These are phyloP conservation scores for Trematocara nigrifrons DNA, from an alignment of 2,113 vertebrate genomes.

Conservation along the genomic window DNA sequence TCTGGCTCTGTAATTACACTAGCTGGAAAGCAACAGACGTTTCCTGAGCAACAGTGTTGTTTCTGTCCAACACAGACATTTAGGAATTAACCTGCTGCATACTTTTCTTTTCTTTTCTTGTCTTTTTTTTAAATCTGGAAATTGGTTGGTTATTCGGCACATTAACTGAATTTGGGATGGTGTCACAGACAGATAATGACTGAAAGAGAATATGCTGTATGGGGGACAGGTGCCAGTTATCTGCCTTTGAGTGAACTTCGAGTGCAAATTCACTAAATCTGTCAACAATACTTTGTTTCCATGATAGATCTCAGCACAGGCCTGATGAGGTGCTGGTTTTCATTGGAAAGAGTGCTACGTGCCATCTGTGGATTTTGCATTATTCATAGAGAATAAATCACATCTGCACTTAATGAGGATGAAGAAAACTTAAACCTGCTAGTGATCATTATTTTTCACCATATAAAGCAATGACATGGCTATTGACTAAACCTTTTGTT, in stretches of 20 bases:
- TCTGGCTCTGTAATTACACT: slow-evolving; percentile 53
- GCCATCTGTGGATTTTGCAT: not conserved
- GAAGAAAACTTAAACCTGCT: not conserved
- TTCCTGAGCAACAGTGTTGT: slow-evolving; percentile 41
- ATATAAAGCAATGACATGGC: not conserved
- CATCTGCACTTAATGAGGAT: not conserved
- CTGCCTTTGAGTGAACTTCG: not conserved
- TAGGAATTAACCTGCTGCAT: slow-evolving; percentile 22
- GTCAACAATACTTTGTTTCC: not conserved
- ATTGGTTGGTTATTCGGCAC: not conserved
- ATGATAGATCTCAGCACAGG: not conserved
- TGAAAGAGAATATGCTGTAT: not conserved
- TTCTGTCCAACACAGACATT: slow-evolving; percentile 35
- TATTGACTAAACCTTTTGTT: not conserved
- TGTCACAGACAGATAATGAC: not conserved
- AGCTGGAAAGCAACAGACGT: slow-evolving; percentile 41
- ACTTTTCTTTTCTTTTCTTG: not conserved
- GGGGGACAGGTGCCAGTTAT: not conserved
- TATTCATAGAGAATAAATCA: not conserved
- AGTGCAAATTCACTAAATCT: not conserved
- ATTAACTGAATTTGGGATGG: not conserved
- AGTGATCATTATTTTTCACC: not conserved
- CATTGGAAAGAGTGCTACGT: not conserved
- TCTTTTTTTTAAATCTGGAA: not conserved
- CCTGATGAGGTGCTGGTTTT: not conserved